Conservation (phyloP, 2,888 invertebrate genomes). For the Pachliopta kotzebuea region DNA sequence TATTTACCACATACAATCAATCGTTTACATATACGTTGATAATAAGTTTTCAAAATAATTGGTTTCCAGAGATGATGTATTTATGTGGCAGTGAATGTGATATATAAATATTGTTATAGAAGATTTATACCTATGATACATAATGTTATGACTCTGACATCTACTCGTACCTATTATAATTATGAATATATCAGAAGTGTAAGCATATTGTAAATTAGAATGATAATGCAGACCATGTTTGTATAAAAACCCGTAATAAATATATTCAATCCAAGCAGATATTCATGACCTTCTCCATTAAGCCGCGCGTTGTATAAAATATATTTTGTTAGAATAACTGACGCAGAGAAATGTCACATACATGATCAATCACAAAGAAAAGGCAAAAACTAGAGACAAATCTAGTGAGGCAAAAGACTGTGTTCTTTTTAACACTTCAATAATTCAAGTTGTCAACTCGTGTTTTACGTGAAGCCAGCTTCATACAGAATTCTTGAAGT, state of each 20-base stretch:
- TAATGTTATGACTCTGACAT: background rate
- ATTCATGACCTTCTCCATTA: background rate
- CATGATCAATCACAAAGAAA: slow-evolving; percentile 26
- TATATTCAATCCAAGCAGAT: background rate
- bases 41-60: no score
- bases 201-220: background rate
- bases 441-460: slow-evolving; percentile 9
- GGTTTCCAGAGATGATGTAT: no score
- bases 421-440: slow-evolving; percentile 23
- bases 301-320: background rate
- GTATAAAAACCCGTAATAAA: background rate
- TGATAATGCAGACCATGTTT: background rate
- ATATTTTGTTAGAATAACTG: slow-evolving; percentile 9
- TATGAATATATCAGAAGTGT: background rate
- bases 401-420: slow-evolving; percentile 16
- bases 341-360: slow-evolving; percentile 23
- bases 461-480: slow-evolving; percentile 2
- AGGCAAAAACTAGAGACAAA: slow-evolving; percentile 22
- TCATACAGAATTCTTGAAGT: slow-evolving; percentile 14
- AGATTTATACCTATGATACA: background rate
- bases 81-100: no score
- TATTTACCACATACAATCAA: no score
- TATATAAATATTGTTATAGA: no score
- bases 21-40: no score
- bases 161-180: background rate